Base-by-base conservation (phyloP, 2,888 invertebrate genomes). In the Sminthurinus aureus region DNA sequence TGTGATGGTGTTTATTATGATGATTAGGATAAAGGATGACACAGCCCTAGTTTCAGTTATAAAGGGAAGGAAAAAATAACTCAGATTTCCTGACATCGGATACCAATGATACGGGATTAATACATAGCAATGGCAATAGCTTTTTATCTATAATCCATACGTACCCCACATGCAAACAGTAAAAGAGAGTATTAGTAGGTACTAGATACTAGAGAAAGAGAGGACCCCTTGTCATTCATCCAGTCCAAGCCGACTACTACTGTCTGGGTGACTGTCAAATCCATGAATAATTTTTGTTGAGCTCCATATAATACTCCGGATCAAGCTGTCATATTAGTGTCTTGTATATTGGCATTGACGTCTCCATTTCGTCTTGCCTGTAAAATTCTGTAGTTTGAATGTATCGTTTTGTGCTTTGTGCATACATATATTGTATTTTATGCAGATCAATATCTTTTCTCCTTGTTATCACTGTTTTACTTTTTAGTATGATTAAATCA, bases 241-340 rank as follows among this genome's bases (percentile, higher is more conserved):
- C 73, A 38, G 38, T 38, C 38, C 38, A 38, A 38, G 38, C 38
- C 38, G 38, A 38, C 38, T 38, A 38, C 38, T 38, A 1, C 38
- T 38, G 69, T 69, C 50, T 79, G 38, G 69, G 22, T 50, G 79
- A 79, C 79, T 79, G 79, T 66, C 79, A 83, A 83, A 84, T 85
- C 84, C 85, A 86, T 85, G 84, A 85, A 83, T 38, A 38, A 38
- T 81, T 67, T 76, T 52, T 67, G 66, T 78, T 82, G 78, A 82
- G 76, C 82, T 66, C 50, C 77, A 77, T 71, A 82, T 82, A 82
- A 82, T 82, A 66, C 82, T 58, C 82, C 64, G 86, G 86, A 85
- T 86, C 84, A 86, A 86, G 80, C 86, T 86, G 86, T 86, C 86
- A 85, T 85, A 86, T 86, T 86, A 86, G 84, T 82, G 84, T 86